Evolutionary conservation across 2,888 invertebrate genomes (phyloP).

Genomic region (Drosophila histrio): DNA sequence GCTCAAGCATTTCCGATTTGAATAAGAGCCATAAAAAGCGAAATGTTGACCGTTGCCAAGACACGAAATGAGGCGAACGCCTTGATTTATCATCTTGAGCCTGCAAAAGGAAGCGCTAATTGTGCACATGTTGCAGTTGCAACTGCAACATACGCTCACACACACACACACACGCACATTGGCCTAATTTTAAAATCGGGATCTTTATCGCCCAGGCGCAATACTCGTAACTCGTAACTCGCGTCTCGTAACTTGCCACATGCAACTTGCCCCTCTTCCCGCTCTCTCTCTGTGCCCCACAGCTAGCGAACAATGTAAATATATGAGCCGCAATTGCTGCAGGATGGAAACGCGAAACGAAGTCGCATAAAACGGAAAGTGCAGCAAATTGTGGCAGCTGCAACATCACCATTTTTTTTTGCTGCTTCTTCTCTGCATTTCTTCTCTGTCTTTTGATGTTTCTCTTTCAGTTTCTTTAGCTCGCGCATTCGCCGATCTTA

Average conservation of each 20-base stretch:
- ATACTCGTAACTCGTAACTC: constrained; percentile 64
- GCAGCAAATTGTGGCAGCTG: constrained; percentile 81
- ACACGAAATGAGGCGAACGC: constrained; percentile 8
- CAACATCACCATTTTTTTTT: constrained; percentile 57
- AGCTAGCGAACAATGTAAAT: constrained; percentile 46
- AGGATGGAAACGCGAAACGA: constrained; percentile 55
- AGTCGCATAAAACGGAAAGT: constrained; percentile 79
- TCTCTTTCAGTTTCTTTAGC: constrained; percentile 6
- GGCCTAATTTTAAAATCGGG: constrained; percentile 77
- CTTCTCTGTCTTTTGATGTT: constrained; percentile 10
- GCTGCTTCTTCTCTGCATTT: background rate
- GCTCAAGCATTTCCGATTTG: constrained; percentile 35
- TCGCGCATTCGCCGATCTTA: constrained; percentile 37
- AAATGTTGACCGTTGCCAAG: constrained; percentile 31
- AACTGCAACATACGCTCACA: constrained; percentile 28
- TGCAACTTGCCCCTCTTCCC: constrained; percentile 11
- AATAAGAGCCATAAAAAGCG: constrained; percentile 10
- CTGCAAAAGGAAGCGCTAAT: constrained; percentile 70
- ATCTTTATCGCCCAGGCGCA: constrained; percentile 74
- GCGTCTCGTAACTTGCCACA: constrained; percentile 35
- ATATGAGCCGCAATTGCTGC: constrained; percentile 47
- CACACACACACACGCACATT: constrained; percentile 38
- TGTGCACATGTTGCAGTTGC: constrained; percentile 70
- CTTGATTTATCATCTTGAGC: constrained; percentile 52
- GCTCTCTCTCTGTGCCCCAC: background rate